A percentile compares a stretch with the other conserved stretches of the same genome.
Evolutionary conservation across 2,113 vertebrate genomes (phyloP).

Genomic region (Pygoscelis antarcticus): DNA sequence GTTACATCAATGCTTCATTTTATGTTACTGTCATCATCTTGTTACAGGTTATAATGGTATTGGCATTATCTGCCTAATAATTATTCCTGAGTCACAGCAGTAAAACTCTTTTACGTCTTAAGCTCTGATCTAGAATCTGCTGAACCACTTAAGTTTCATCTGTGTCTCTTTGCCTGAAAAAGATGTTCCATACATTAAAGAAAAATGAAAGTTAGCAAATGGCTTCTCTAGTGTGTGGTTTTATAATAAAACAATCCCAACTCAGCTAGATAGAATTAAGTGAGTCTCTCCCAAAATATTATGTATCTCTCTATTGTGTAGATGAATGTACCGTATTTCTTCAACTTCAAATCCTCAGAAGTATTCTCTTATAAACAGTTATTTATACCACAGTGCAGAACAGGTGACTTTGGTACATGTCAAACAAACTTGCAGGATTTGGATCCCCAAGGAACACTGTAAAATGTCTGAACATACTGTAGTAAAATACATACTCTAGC

Average conservation of each 20-base stretch:
- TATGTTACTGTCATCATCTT: constrained; percentile 26
- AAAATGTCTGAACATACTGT: background rate
- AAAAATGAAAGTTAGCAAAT: background rate
- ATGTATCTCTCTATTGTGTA: background rate
- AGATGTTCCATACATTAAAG: constrained; percentile 2
- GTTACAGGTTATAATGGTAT: constrained; percentile 9
- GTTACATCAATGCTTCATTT: background rate
- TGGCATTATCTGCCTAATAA: constrained; percentile 25
- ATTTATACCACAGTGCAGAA: background rate
- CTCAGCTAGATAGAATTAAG: background rate
- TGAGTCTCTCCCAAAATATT: background rate
- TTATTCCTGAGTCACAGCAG: background rate
- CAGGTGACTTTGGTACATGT: background rate
- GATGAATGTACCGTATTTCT: background rate
- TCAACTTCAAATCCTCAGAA: background rate
- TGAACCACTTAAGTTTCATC: constrained; percentile 10
- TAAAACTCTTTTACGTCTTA: background rate
- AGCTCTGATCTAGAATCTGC: background rate
- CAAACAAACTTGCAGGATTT: background rate
- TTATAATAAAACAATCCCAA: background rate
- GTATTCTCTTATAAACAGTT: background rate
- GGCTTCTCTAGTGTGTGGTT: background rate
- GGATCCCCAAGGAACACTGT: background rate
- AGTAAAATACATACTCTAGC: background rate
- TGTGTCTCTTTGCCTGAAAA: background rate